Percentiles rank a stretch among this genome's conserved stretches.
These are phyloP conservation scores for Phlogophora meticulosa DNA, from an alignment of 2,888 invertebrate species.

Conservation along the genomic window DNA sequence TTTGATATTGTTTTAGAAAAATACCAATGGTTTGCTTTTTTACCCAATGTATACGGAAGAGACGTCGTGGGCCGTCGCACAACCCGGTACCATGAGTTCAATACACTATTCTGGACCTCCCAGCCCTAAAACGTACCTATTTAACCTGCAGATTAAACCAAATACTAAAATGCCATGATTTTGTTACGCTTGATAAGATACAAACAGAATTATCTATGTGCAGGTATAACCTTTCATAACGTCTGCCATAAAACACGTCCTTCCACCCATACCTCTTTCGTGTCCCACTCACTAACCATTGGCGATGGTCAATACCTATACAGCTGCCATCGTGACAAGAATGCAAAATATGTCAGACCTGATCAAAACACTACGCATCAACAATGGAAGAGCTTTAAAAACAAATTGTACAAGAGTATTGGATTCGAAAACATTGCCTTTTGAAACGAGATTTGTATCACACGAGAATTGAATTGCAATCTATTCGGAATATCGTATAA, in stretches of 20 bases:
- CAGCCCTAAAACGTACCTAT: too few relatives aligned
- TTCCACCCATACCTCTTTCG: conserved; percentile 19
- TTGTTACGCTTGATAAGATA: too few relatives aligned
- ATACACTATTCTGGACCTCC: too few relatives aligned
- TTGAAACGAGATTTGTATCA: conserved; percentile 34
- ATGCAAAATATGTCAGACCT: conserved; percentile 30
- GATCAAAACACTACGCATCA: conserved; percentile 12
- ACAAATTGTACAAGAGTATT: conserved; percentile 43
- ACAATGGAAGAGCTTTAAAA: conserved; percentile 37
- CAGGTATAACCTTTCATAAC: too few relatives aligned
- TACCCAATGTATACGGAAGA: too few relatives aligned
- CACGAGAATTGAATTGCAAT: conserved; percentile 37
- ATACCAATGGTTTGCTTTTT: too few relatives aligned
- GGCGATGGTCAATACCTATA: conserved; percentile 22
- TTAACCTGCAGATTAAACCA: too few relatives aligned
- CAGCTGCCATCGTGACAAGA: conserved; percentile 44
- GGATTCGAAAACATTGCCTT: conserved; percentile 29
- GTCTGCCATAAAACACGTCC: background rate
- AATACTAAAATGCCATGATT: too few relatives aligned
- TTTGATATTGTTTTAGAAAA: too few relatives aligned
- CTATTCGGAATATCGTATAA: conserved; percentile 33
- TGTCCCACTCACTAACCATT: conserved; percentile 1
- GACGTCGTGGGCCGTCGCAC: too few relatives aligned
- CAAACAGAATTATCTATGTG: too few relatives aligned
- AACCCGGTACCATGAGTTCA: too few relatives aligned